phyloP scores from a whole-genome alignment of 1,140 invertebrate genomes.

The Neoseiulus cucumeris region DNA sequence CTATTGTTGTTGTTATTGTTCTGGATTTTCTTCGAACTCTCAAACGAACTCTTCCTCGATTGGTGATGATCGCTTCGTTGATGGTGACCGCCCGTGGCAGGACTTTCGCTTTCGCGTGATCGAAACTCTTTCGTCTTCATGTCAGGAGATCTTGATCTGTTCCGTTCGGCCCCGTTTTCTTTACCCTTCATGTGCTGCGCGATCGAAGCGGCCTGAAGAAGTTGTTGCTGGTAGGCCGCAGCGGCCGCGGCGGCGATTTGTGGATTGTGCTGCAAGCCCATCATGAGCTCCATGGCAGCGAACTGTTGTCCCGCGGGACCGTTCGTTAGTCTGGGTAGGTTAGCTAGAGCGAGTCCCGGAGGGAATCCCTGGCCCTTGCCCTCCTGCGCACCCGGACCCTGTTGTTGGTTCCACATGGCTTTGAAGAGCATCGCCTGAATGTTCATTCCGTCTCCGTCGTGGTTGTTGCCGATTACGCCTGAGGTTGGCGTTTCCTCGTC shows the following conservation, averaged over 20 bases:
- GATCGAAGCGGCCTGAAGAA: not conserved
- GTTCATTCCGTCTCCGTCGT: not conserved
- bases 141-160: not conserved
- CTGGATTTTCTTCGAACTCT: constrained; percentile 8
- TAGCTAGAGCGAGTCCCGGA: not conserved
- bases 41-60: constrained; percentile 3
- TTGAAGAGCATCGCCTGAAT: constrained; percentile 8
- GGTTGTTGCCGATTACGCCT: not conserved
- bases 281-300: constrained; percentile 7
- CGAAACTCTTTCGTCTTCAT: not conserved
- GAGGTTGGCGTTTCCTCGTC: not conserved
- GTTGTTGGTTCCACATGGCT: not conserved
- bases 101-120: not conserved
- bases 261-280: constrained; percentile 2
- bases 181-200: not conserved
- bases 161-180: not conserved
- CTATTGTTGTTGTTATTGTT: constrained; percentile 3
- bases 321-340: not conserved
- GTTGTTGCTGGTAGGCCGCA: not conserved
- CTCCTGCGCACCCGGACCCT: not conserved
- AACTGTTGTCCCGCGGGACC: not conserved
- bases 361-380: not conserved
- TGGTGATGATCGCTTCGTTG: not conserved
- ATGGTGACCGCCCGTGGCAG: not conserved
- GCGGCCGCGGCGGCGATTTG: not conserved